Percentiles rank a stretch among this genome's conserved stretches.
Evolutionary conservation across 2,888 invertebrate genomes (phyloP).

Genomic region (Caenorhabditis doughertyi): DNA sequence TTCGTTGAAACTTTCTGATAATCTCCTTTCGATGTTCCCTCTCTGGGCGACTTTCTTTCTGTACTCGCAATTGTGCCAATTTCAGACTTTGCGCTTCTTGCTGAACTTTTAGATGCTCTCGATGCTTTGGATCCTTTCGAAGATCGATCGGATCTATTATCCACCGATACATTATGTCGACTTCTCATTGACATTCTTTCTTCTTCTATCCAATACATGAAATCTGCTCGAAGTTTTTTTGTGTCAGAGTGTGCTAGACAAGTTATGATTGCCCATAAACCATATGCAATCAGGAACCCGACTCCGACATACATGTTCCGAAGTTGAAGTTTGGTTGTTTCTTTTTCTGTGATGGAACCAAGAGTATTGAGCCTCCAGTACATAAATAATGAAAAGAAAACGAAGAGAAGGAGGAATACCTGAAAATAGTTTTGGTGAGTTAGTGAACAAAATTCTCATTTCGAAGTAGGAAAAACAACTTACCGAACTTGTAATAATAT

Average conservation of each 20-base stretch:
- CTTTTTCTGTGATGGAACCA: slow-evolving; percentile 67
- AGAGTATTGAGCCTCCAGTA: slow-evolving; percentile 67
- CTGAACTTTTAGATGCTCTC: slow-evolving; percentile 65
- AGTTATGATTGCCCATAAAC: slow-evolving; percentile 70
- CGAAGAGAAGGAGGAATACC: slow-evolving; percentile 65
- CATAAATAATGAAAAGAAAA: slow-evolving; percentile 66
- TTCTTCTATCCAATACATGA: slow-evolving; percentile 79
- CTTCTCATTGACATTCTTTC: slow-evolving; percentile 73
- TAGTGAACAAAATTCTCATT: not conserved
- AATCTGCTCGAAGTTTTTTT: slow-evolving; percentile 73
- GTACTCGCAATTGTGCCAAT: slow-evolving; percentile 33
- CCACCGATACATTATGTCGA: slow-evolving; percentile 70
- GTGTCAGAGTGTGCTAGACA: slow-evolving; percentile 70
- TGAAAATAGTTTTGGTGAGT: slow-evolving; percentile 43
- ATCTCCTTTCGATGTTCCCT: slow-evolving; percentile 32
- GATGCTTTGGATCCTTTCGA: slow-evolving; percentile 72
- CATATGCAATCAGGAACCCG: slow-evolving; percentile 71
- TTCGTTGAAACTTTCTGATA: slow-evolving; percentile 60
- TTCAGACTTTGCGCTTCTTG: slow-evolving; percentile 68
- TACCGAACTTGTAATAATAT: slow-evolving; percentile 69
- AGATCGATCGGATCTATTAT: slow-evolving; percentile 71
- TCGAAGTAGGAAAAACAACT: slow-evolving; percentile 10
- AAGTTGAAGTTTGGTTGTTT: slow-evolving; percentile 69
- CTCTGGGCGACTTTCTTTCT: slow-evolving; percentile 40
- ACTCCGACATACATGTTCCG: slow-evolving; percentile 73